A percentile compares a stretch with the other conserved stretches of the same genome.
phyloP scores from a whole-genome alignment of 92 coral and sea anemone genomes.

The Palythoa heliodiscus region DNA sequence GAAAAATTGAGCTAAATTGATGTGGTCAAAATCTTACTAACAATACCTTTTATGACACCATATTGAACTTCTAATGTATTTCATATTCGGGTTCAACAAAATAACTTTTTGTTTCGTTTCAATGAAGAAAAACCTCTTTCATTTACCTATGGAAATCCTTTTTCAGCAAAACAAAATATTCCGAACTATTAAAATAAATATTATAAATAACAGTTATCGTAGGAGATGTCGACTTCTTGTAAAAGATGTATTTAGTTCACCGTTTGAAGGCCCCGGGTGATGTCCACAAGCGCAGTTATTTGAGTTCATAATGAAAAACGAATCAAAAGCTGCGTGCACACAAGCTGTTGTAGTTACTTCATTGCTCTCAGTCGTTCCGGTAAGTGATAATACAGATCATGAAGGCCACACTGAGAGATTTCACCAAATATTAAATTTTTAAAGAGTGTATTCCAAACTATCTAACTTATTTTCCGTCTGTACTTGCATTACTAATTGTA shows the following conservation, averaged over 20 bases:
- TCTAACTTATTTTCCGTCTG: conserved; percentile 1
- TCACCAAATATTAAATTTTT: conserved; percentile 27
- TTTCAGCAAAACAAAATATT: conserved; percentile 2
- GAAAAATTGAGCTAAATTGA: background rate
- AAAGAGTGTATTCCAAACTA: conserved; percentile 2
- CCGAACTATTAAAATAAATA: background rate
- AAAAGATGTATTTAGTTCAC: conserved; percentile 33
- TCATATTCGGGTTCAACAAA: background rate
- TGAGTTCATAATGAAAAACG: conserved; percentile 8
- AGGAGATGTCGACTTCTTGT: conserved; percentile 1
- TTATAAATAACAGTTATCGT: background rate
- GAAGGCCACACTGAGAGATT: background rate
- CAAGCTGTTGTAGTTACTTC: conserved; percentile 14
- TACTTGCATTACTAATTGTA: conserved; percentile 3
- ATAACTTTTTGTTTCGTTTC: background rate
- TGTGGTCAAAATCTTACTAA: background rate
- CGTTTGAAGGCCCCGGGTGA: conserved; percentile 19
- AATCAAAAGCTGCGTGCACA: background rate
- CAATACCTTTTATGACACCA: background rate
- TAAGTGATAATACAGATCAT: too few relatives aligned
- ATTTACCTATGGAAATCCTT: background rate
- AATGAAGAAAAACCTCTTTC: conserved; percentile 19
- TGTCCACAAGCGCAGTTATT: conserved; percentile 8
- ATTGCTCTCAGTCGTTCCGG: background rate
- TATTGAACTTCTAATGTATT: background rate